Evolutionary conservation across 2,113 vertebrate genomes (phyloP).

Genomic region (Hipposideros armiger): DNA sequence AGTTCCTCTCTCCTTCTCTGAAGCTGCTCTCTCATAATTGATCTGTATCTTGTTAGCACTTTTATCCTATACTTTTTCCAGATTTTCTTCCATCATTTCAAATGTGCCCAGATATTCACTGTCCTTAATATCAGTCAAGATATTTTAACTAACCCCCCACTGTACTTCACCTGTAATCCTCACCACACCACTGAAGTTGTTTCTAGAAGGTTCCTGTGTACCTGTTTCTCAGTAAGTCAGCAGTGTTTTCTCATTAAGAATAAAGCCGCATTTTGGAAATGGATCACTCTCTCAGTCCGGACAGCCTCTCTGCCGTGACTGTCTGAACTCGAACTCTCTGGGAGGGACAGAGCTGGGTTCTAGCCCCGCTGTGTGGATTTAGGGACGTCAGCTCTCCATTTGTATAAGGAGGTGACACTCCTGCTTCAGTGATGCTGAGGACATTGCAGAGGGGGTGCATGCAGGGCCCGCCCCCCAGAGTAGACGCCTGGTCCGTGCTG

Average conservation of each 20-base stretch:
- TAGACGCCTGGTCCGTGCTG: fast-evolving
- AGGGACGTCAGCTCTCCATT: too few species aligned
- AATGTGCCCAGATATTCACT: neutral
- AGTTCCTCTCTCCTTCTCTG: fast-evolving
- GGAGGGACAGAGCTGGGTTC: neutral
- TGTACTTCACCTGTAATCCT: neutral
- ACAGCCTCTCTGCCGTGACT: too few species aligned
- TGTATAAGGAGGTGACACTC: fast-evolving
- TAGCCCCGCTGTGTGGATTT: too few species aligned
- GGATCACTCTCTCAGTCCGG: neutral
- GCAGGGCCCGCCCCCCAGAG: too few species aligned
- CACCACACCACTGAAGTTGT: neutral
- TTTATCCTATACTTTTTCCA: neutral
- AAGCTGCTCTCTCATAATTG: too few species aligned
- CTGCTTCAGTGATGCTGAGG: too few species aligned
- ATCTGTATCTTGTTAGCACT: neutral
- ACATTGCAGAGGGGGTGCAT: too few species aligned
- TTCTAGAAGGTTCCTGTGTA: neutral
- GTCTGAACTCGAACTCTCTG: fast-evolving
- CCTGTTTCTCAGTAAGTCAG: neutral
- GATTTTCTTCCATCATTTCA: neutral
- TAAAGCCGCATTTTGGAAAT: neutral
- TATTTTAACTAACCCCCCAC: neutral
- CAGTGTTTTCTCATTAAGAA: neutral
- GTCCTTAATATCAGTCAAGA: neutral